A percentile compares a stretch with the other conserved stretches of the same genome.
Evolutionary conservation across 1,140 invertebrate genomes (phyloP).

Genomic region (Varroa destructor): DNA sequence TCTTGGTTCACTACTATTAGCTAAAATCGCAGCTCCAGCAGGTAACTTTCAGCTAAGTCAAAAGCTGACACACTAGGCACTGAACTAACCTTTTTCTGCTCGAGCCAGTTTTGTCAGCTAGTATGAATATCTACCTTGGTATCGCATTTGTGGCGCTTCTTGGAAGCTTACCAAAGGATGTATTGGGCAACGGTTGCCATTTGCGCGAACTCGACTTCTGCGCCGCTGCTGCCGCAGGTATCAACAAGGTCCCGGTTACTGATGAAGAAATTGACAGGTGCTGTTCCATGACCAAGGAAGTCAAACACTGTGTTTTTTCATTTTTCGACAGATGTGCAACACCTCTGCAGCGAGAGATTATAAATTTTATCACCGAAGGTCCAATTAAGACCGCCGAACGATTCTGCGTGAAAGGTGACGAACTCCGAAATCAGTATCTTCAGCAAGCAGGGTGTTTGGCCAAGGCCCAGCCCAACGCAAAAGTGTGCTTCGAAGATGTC

Average conservation of each 20-base stretch:
- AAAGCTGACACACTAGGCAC: no score
- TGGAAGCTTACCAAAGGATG: no score
- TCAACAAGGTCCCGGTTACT: slow-evolving; percentile 32
- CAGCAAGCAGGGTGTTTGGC: neutral
- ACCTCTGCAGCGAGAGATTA: slow-evolving; percentile 36
- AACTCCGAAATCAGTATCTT: neutral
- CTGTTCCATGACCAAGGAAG: slow-evolving; percentile 34
- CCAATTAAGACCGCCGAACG: slow-evolving; percentile 33
- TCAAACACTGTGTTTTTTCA: slow-evolving; percentile 33
- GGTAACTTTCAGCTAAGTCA: no score
- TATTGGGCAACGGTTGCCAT: slow-evolving; percentile 31
- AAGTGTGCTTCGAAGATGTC: slow-evolving; percentile 4
- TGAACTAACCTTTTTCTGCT: no score
- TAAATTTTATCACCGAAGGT: slow-evolving; percentile 35
- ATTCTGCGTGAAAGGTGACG: slow-evolving; percentile 32
- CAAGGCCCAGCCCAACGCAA: slow-evolving; percentile 11
- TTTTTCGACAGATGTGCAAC: slow-evolving; percentile 37
- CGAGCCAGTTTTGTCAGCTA: no score
- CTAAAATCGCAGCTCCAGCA: no score
- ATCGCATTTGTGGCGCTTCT: no score
- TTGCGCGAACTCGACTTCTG: slow-evolving; percentile 36
- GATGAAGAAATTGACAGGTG: slow-evolving; percentile 34
- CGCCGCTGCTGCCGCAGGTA: slow-evolving; percentile 34
- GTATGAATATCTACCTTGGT: no score
- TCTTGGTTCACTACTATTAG: no score